Percentiles rank a stretch among this genome's conserved stretches.
phyloP scores from a whole-genome alignment of 2,797 vertebrate species.

The Babyrousa celebensis region DNA sequence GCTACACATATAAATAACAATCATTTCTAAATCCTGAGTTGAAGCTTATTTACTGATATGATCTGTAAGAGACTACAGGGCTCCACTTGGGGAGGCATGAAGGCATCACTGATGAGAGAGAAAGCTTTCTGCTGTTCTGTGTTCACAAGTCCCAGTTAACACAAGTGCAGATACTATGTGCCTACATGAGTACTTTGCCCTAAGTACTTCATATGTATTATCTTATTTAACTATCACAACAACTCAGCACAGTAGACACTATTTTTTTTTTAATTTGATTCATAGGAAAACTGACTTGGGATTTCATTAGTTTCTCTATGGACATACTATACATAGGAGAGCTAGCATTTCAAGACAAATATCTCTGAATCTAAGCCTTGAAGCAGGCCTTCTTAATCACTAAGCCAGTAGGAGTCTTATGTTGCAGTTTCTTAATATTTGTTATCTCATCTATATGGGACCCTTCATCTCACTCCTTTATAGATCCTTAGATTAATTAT shows the following conservation, averaged over 20 bases:
- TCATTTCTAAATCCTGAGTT: not conserved
- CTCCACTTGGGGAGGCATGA: not conserved
- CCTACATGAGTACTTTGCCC: not conserved
- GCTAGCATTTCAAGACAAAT: not conserved
- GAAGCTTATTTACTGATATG: slow-evolving; percentile 16
- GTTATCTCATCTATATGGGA: not conserved
- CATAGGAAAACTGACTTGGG: not conserved
- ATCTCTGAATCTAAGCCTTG: not conserved
- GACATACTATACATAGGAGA: not conserved
- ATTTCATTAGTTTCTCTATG: not conserved
- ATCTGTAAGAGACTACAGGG: slow-evolving; percentile 26
- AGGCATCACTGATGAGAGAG: not conserved
- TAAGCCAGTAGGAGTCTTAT: not conserved
- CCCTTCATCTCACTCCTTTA: not conserved
- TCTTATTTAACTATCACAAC: not conserved
- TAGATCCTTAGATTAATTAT: not conserved
- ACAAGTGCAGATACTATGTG: not conserved
- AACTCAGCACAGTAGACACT: not conserved
- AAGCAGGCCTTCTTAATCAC: not conserved
- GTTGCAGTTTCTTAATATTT: not conserved
- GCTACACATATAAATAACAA: slow-evolving; percentile 53
- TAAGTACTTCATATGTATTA: not conserved
- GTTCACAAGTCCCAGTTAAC: not conserved
- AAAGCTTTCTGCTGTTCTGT: not conserved
- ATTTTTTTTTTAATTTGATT: slow-evolving; percentile 15